These are phyloP conservation scores for Myiotriccus ornatus DNA, from an alignment of 2,797 vertebrate genomes.

Conservation along the genomic window DNA sequence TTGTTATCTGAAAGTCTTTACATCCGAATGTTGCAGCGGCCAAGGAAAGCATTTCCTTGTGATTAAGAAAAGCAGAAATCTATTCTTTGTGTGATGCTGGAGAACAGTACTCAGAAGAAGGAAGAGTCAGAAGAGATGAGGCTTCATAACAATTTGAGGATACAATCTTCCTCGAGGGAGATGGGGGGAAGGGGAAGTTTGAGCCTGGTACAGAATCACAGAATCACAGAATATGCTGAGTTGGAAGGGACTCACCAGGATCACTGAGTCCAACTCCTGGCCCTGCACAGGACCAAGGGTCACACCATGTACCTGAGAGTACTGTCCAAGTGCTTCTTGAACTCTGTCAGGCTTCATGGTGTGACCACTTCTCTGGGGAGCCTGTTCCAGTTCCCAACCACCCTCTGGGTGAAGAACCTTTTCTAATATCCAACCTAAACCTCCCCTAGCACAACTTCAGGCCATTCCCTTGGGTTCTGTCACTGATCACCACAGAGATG, in stretches of 20 bases:
- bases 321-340: background rate
- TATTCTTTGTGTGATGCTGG: background rate
- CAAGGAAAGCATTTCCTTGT: background rate
- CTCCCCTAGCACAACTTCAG: background rate
- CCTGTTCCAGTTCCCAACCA: background rate
- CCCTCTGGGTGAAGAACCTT: background rate
- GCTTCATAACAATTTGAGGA: background rate
- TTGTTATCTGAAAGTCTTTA: background rate
- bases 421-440: background rate
- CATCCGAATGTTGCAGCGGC: background rate
- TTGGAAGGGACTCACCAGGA: background rate
- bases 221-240: background rate
- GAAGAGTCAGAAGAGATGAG: background rate
- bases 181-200: background rate
- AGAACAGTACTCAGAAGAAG: background rate
- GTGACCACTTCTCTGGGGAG: background rate
- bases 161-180: background rate
- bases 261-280: background rate
- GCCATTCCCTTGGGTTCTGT: rapidly evolving
- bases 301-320: background rate
- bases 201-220: background rate
- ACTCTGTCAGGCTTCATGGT: background rate
- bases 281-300: background rate
- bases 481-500: background rate
- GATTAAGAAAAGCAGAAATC: background rate